Percentiles rank a stretch among this genome's conserved stretches.
phyloP scores from a whole-genome alignment of 2,797 vertebrate genomes.

The Gallinago solitaria region DNA sequence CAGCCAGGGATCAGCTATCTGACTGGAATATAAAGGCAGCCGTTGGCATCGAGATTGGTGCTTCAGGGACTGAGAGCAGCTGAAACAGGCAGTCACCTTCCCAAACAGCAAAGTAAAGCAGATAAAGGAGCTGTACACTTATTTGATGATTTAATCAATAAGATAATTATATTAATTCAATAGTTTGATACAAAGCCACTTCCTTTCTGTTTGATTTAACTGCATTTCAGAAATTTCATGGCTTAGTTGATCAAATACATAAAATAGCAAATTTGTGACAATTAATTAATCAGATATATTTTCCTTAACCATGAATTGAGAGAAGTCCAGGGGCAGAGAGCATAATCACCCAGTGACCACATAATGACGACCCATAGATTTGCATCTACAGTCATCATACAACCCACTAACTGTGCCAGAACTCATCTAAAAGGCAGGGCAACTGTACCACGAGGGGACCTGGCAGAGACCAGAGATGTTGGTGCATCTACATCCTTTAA shows the following conservation, averaged over 20 bases:
- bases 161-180: conserved; percentile 61
- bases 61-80: background rate
- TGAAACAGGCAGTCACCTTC: background rate
- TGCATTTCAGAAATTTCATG: conserved; percentile 35
- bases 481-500: background rate
- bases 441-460: fast-evolving
- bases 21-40: conserved; percentile 23
- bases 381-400: background rate
- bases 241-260: conserved; percentile 33
- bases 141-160: conserved; percentile 67
- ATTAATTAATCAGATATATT: conserved; percentile 35
- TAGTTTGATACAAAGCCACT: conserved; percentile 48
- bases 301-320: background rate
- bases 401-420: background rate
- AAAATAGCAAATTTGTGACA: conserved; percentile 3
- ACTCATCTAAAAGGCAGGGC: background rate
- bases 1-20: background rate
- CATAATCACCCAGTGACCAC: background rate
- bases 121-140: conserved; percentile 33
- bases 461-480: background rate
- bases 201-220: conserved; percentile 63
- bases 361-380: background rate
- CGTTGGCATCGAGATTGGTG: background rate
- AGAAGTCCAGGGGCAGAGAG: background rate
- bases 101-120: background rate